Percentiles rank a stretch among this genome's conserved stretches.
These are phyloP conservation scores for Anarrhichthys ocellatus DNA, from an alignment of 2,113 vertebrate species.

Conservation along the genomic window DNA sequence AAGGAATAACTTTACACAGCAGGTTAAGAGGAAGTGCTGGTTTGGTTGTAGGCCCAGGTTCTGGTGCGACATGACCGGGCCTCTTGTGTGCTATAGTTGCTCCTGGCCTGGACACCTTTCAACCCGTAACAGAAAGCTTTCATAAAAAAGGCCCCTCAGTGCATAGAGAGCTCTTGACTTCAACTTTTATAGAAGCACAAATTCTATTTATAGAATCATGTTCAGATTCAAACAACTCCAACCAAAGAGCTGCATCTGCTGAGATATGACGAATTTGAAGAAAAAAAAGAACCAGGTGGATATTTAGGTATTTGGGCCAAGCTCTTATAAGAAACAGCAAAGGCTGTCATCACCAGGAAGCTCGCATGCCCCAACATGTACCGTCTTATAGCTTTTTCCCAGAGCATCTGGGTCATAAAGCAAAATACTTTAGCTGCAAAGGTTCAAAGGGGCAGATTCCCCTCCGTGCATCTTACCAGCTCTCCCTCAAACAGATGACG, in stretches of 20 bases:
- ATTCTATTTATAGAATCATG: slow-evolving; percentile 54
- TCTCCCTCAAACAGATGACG: slow-evolving; percentile 9
- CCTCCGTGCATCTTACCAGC: slow-evolving; percentile 21
- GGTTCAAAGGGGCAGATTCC: slow-evolving; percentile 71
- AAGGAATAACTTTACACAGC: slow-evolving; percentile 79
- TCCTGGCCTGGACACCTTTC: slow-evolving; percentile 64
- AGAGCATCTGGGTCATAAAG: slow-evolving; percentile 82
- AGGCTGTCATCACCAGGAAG: slow-evolving; percentile 76
- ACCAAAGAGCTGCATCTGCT: slow-evolving; percentile 9
- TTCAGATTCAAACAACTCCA: slow-evolving; percentile 21
- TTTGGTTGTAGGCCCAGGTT: slow-evolving; percentile 79
- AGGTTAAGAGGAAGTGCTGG: slow-evolving; percentile 78
- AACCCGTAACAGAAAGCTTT: slow-evolving; percentile 57
- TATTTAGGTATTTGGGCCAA: slow-evolving; percentile 76
- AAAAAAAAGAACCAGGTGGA: slow-evolving; percentile 73
- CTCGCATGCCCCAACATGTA: slow-evolving; percentile 74
- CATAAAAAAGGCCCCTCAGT: slow-evolving; percentile 56
- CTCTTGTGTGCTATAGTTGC: slow-evolving; percentile 64
- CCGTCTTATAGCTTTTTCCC: slow-evolving; percentile 72
- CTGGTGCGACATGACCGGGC: slow-evolving; percentile 65
- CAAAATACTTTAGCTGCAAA: slow-evolving; percentile 60
- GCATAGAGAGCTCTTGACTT: slow-evolving; percentile 19
- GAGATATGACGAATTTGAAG: slow-evolving; percentile 43
- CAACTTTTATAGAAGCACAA: slow-evolving; percentile 50
- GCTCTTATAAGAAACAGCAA: slow-evolving; percentile 73